A percentile compares a stretch with the other conserved stretches of the same genome.
phyloP scores from a whole-genome alignment of 2,888 invertebrate genomes.

The Tipula lateralis region DNA sequence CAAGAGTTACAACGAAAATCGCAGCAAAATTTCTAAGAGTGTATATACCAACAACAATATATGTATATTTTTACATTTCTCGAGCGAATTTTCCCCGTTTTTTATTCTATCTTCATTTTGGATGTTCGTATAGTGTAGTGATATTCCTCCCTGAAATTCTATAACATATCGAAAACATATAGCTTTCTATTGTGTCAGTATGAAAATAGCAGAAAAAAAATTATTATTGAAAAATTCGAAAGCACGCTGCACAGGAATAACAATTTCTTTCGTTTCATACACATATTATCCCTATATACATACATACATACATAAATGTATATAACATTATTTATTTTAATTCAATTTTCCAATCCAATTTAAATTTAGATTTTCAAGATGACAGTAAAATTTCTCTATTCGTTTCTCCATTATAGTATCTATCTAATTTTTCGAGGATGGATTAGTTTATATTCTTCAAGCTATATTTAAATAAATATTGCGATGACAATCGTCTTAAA shows the following conservation, averaged over 20 bases:
- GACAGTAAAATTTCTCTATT: background rate
- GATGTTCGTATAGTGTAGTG: background rate
- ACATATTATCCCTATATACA: background rate
- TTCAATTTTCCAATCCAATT: slow-evolving; percentile 1
- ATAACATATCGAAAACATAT: background rate
- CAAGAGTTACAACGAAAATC: too few species aligned
- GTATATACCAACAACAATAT: too few species aligned
- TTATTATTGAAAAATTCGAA: background rate
- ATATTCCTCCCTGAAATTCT: background rate
- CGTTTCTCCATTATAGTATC: background rate
- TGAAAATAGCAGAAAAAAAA: background rate
- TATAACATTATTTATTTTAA: background rate
- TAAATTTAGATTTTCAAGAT: slow-evolving; percentile 19
- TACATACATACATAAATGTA: background rate
- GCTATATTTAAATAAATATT: background rate
- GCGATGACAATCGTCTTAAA: background rate
- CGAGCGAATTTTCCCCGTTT: background rate
- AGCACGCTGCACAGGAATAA: background rate
- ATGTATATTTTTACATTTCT: background rate
- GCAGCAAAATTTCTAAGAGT: too few species aligned
- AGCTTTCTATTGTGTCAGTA: background rate
- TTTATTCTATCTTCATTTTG: background rate
- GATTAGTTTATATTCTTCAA: too few species aligned
- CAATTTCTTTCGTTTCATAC: background rate
- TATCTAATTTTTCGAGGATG: background rate